Evolutionary conservation across 1,140 invertebrate species (phyloP), one percentile per base, ranked within the genome.

Genomic region (Zaprionus gabonicus): DNA sequence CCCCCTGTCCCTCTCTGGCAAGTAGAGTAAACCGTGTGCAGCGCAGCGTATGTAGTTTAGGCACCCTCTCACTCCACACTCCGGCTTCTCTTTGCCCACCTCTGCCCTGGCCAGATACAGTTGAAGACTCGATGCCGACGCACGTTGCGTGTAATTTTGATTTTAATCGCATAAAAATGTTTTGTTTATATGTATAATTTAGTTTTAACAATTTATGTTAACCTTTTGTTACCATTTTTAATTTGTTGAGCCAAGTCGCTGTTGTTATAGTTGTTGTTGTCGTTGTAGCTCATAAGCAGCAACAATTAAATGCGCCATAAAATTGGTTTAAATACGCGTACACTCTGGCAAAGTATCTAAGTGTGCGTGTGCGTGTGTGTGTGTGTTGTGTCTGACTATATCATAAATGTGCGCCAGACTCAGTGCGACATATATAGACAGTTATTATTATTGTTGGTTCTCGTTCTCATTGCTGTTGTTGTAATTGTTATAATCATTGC

Each of bases 181-280:
- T 90, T 90, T 90, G 85, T 90, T 90, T 90, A 91, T 90, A 90
- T 88, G 85, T 88, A 91, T 90, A 90, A 90, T 90, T 91, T 90
- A 85, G 81, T 90, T 90, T 90, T 82, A 90, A 82, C 85, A 91
- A 91, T 85, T 90, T 90, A 80, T 80, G 86, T 90, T 90, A 90
- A 90, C 85, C 85, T 90, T 90, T 90, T 90, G 85, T 90, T 90
- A 90, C 72, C 86, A 85, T 90, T 91, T 91, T 90, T 90, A 86
- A 86, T 91, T 90, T 90, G 81, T 44, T 51, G 60, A 67, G 49
- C 62, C 41, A 46, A n/a, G 59, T 31, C 41, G 57, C 36, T 64
- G 66, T 49, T 51, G 38, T n/a, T 63, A 27, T 56, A 34, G 46
- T 34, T 56, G 55, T 36, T 78, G 65, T 51, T 70, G 34, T 3